Conservation (phyloP, 2,888 invertebrate genomes). For the Poecilobothrus nobilitatus region DNA sequence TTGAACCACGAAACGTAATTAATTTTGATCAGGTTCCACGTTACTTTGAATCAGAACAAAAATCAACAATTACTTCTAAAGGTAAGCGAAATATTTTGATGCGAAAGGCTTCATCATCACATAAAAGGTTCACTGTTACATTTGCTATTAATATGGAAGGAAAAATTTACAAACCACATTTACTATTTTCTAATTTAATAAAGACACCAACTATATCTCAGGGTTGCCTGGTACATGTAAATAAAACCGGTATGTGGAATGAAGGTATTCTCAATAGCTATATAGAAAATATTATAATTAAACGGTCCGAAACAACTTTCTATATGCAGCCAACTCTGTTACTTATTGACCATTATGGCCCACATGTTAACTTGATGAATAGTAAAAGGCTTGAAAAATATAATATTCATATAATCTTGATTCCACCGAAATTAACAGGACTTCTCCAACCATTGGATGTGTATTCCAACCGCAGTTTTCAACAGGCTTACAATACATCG, state of each 20-base stretch:
- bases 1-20: conserved; percentile 10
- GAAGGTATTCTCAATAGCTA: conserved; percentile 7
- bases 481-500: conserved; percentile 10
- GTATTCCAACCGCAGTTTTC: no score
- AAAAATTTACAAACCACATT: conserved; percentile 11
- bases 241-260: conserved; percentile 7
- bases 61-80: conserved; percentile 12
- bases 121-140: conserved; percentile 13
- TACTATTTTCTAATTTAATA: conserved; percentile 11
- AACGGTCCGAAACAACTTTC: conserved; percentile 9
- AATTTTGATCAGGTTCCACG: conserved; percentile 14
- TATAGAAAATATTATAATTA: conserved; percentile 11
- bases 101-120: conserved; percentile 13
- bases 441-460: conserved; percentile 11
- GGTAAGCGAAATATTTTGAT: conserved; percentile 11
- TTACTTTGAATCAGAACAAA: conserved; percentile 13
- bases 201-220: conserved; percentile 5
- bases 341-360: conserved; percentile 8
- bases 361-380: conserved; percentile 7
- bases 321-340: conserved; percentile 7
- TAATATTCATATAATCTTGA: conserved; percentile 12
- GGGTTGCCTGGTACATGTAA: conserved; percentile 9
- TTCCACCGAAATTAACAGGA: conserved; percentile 9
- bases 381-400: conserved; percentile 12
- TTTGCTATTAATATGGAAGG: conserved; percentile 12